Base-by-base conservation (phyloP, 2,797 vertebrate genomes). In the Sebastes steindachneri region DNA sequence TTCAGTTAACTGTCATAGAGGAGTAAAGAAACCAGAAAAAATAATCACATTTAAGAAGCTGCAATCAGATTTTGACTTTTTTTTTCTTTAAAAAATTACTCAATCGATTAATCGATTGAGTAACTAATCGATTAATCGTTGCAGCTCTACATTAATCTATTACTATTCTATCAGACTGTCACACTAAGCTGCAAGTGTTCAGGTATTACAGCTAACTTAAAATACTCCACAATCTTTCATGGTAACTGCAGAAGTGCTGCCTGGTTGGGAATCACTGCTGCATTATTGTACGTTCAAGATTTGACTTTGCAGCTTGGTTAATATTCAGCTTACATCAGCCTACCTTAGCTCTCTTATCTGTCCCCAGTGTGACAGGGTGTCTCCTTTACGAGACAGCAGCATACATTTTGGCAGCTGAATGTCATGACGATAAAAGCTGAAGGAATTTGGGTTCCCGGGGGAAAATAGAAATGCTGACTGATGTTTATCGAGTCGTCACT, bases 401-500 rank as follows among this genome's bases (percentile, higher is more conserved):
- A 69, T 55, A 68, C 66, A 68, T 82, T 81, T 85, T 75, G 48
- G 51, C 82, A 75, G 85, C 80, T 86, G 85, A 92, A 91, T 89
- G 89, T 88, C 85, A 88, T 41, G 54, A 79, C 23, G 59, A 89
- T 88, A 88, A 84, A 80, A 66, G 62, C 35, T 65, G 33, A 31
- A 80, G 62, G 59, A 86, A 70, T 79, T 68, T 68, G 25, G 31
- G 57, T 26, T 58, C 37, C 35, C 1, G 25, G 63, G 68, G 60
- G 53, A 68, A 65, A 82, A 84, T 11, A 37, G 59, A 86, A 59
- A 73, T 28, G 55, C 71, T 65, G 57, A 75, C 64, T 82, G 87
- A 85, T 85, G 73, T 75, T 85, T 80, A 80, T 82, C 57, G 25
- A 86, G 74, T 80, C 31, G 17, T 82, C 23, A 66, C 80, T 74